Evolutionary conservation across 1,140 invertebrate species (phyloP).

Genomic region (Brachionus rubens): DNA sequence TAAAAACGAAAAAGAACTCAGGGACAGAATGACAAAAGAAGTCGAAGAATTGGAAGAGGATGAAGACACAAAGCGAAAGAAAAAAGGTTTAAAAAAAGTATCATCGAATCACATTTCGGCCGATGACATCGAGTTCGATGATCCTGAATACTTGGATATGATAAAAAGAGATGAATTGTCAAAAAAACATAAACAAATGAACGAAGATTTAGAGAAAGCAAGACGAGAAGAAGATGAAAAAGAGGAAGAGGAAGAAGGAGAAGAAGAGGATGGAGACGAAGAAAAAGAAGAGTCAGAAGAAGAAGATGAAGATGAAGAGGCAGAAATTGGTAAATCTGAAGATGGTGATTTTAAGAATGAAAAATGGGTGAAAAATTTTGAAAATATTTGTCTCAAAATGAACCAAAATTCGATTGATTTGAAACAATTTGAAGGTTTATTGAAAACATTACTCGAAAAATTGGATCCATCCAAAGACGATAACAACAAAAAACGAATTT

Average conservation of each 20-base stretch:
- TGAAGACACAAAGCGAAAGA: conserved; percentile 10
- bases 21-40: conserved; percentile 15
- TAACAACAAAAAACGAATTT: conserved; percentile 63
- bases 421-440: conserved; percentile 59
- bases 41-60: neutral
- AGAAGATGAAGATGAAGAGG: conserved; percentile 51
- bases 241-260: conserved; percentile 43
- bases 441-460: conserved; percentile 54
- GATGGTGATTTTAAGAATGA: conserved; percentile 50
- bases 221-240: conserved; percentile 9
- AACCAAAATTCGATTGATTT: conserved; percentile 67
- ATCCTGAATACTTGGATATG: conserved; percentile 49
- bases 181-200: conserved; percentile 18
- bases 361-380: conserved; percentile 48
- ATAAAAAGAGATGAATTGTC: conserved; percentile 8
- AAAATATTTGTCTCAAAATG: neutral
- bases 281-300: conserved; percentile 54
- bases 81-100: conserved; percentile 49
- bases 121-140: conserved; percentile 60
- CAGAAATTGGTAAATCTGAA: conserved; percentile 53
- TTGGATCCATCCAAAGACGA: conserved; percentile 60
- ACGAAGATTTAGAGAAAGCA: conserved; percentile 22
- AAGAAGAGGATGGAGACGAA: conserved; percentile 47
- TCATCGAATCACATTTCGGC: conserved; percentile 65
- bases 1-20: conserved; percentile 66